Conservation (phyloP, 30 jellyfish, hydroid and myxozoan genomes). For the Hydra vulgaris region DNA sequence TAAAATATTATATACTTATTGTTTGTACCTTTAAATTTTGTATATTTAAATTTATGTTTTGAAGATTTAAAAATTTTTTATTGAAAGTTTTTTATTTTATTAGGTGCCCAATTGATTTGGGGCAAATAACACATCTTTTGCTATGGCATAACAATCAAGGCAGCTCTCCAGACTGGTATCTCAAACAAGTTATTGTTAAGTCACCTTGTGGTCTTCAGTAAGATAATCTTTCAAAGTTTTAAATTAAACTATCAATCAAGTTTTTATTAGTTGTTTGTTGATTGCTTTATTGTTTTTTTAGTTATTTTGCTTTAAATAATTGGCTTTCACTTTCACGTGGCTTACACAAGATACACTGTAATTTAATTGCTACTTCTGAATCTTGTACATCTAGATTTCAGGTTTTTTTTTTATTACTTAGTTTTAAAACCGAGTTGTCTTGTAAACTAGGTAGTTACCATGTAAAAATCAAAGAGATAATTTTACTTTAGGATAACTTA, state of each 20-base stretch:
- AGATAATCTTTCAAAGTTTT: not conserved
- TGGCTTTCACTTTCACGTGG: conserved; percentile 17
- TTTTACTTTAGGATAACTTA: too few relatives aligned
- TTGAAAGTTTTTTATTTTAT: not conserved
- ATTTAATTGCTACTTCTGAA: not conserved
- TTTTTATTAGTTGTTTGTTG: too few relatives aligned
- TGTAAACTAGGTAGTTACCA: too few relatives aligned
- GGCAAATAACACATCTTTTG: conserved; percentile 2
- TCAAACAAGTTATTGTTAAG: conserved; percentile 22
- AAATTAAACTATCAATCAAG: too few relatives aligned
- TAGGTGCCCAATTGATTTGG: conserved; percentile 21
- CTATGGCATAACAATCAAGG: conserved; percentile 25
- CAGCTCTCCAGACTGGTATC: conserved; percentile 20
- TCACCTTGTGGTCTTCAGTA: not conserved
- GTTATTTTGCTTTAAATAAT: conserved; percentile 16
- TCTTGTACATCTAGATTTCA: conserved; percentile 1
- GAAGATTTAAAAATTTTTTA: not conserved
- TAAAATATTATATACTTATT: too few relatives aligned
- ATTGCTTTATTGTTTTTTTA: too few relatives aligned
- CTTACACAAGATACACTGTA: conserved; percentile 3
- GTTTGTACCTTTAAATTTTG: too few relatives aligned
- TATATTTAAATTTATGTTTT: too few relatives aligned
- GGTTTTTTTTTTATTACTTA: not conserved
- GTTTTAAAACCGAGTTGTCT: too few relatives aligned
- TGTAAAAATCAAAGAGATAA: too few relatives aligned